A percentile compares a stretch with the other conserved stretches of the same genome.
Conservation (phyloP, 1,140 invertebrate genomes). For the Drosophila setifemur region DNA sequence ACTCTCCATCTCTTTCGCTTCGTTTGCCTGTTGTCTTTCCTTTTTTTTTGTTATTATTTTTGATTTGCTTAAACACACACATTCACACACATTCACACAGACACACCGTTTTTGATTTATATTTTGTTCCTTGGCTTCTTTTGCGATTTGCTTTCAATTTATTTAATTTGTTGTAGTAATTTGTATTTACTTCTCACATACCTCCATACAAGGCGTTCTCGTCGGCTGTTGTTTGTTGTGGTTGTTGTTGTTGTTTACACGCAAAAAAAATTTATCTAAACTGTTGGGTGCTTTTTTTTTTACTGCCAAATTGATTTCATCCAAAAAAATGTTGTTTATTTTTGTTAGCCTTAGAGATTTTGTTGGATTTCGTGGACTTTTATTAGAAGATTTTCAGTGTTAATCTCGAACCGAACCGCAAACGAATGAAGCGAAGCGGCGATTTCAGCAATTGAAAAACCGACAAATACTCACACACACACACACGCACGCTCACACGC, state of each 20-base stretch:
- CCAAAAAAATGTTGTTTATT: neutral
- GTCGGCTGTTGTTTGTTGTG: neutral
- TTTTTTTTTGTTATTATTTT: constrained; percentile 29
- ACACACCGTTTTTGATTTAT: constrained; percentile 1
- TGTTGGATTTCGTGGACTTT: constrained; percentile 6
- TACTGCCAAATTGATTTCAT: neutral
- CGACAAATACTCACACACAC: constrained; percentile 36
- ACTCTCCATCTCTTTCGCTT: constrained; percentile 2
- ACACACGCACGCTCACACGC: neutral
- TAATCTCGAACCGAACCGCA: constrained; percentile 69
- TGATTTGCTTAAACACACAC: constrained; percentile 22
- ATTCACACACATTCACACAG: constrained; percentile 1
- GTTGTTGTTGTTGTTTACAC: constrained; percentile 5
- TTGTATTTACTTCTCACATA: constrained; percentile 21
- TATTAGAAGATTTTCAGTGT: constrained; percentile 25
- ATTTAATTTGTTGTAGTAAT: neutral
- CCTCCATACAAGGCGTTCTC: constrained; percentile 47
- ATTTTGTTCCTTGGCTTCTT: constrained; percentile 11
- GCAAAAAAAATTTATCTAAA: constrained; percentile 9
- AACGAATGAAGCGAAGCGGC: constrained; percentile 77
- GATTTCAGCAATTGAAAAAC: constrained; percentile 69
- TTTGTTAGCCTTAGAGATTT: neutral
- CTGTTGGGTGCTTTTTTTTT: neutral
- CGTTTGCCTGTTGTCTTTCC: constrained; percentile 18
- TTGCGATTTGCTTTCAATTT: constrained; percentile 28